Evolutionary conservation across 2,113 vertebrate genomes (phyloP), one percentile per base, ranked within the genome.

Genomic region (Hippocampus abdominalis): DNA sequence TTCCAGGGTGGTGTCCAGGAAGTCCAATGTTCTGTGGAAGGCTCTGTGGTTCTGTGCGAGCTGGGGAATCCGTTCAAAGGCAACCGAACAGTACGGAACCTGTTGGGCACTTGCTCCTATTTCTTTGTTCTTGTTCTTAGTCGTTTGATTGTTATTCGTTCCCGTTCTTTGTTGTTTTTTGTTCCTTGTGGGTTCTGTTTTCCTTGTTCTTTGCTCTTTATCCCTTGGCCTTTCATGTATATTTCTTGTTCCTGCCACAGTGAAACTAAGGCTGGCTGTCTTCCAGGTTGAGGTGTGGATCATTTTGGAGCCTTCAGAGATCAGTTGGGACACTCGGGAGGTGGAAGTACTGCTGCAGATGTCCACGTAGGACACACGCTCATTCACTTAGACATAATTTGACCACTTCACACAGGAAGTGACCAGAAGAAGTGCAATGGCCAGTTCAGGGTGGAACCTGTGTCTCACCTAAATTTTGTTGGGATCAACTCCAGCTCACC

Each of bases 41-140:
- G 56, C 1, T 0, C 0, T 11, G 86, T 81, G 12, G 89, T 96
- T 53, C 42, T 93, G 40, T 98, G 96, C 12, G 90, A 95, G 39
- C 87, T 98, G 71, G 95, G 95, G 29, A 95, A 96, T 78, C 97
- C 97, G 0, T 95, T 98, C 74, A 92, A 89, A 82, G 91, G 74
- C 80, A 93, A 94, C 77, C 92, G 94, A 46, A 78, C 72, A 91
- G 96, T 98, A 78, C 8, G 6, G 7, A 29, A n/a, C 6, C 6
- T 0, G 54, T 42, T 39, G 16, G 13, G 2, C 10, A 27, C 11
- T 12, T 44, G 18, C 7, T 39, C 2, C 1, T 20, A 3, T n/a
- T 40, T 9, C 25, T 16, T 3, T 23, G 8, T 27, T 8, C 27
- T 16, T 11, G 2, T 11, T n/a, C 21, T 9, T 54, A 2, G 8